phyloP scores from a whole-genome alignment of 2,113 vertebrate species.

The Rhinopithecus roxellana region DNA sequence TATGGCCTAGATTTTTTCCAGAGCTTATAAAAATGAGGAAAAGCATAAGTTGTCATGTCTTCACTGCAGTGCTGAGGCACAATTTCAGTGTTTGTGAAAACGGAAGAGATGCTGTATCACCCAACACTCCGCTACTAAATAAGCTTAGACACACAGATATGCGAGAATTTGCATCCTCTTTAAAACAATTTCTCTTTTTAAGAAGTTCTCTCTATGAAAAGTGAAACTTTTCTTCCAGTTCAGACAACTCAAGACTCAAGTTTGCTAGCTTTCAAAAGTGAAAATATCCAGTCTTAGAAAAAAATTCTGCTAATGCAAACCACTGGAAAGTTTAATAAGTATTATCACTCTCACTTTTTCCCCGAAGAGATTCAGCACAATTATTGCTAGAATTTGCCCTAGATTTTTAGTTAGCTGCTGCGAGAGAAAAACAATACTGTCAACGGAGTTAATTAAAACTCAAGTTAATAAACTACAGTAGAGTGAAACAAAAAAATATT shows the following conservation, averaged over 20 bases:
- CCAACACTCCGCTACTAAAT: neutral
- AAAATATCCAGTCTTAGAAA: conserved; percentile 25
- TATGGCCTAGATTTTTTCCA: neutral
- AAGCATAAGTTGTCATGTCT: neutral
- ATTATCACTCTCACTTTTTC: conserved; percentile 31
- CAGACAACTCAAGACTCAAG: neutral
- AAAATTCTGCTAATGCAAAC: conserved; percentile 8
- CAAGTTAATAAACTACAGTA: conserved; percentile 64
- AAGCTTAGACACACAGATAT: neutral
- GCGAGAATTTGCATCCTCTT: neutral
- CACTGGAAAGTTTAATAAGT: conserved; percentile 60
- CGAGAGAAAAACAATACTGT: conserved; percentile 72
- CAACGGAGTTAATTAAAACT: conserved; percentile 78
- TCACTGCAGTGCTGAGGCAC: neutral
- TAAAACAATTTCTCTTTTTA: conserved; percentile 26
- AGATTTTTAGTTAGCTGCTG: conserved; percentile 69
- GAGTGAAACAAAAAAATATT: conserved; percentile 37
- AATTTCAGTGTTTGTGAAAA: neutral
- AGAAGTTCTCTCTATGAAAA: conserved; percentile 24
- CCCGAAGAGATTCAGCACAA: conserved; percentile 65
- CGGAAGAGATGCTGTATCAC: neutral
- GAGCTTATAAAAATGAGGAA: neutral
- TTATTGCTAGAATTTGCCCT: conserved; percentile 71
- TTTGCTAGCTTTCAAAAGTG: conserved; percentile 35
- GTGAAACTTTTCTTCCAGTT: neutral